Evolutionary conservation across 2,797 vertebrate genomes (phyloP).

Genomic region (Garrulus glandarius): DNA sequence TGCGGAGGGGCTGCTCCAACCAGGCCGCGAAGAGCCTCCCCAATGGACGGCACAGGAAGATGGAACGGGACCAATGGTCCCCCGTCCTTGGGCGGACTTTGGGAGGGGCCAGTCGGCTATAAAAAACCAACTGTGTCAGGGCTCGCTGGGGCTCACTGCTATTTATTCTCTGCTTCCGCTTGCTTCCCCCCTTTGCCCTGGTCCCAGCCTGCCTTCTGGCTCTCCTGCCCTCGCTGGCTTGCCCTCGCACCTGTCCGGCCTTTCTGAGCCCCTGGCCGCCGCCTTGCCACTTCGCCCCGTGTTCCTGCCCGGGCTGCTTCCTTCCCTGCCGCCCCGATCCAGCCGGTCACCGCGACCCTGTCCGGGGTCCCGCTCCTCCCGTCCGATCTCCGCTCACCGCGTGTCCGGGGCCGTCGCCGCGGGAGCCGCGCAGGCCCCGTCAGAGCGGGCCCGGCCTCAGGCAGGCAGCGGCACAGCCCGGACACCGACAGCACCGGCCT

Average conservation of each 20-base stretch:
- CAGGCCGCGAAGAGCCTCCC: fast-evolving
- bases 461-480: neutral
- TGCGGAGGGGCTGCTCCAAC: neutral
- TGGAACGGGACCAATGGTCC: neutral
- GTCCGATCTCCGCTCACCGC: neutral
- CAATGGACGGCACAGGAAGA: neutral
- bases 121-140: neutral
- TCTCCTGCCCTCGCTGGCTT: neutral
- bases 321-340: too few relatives aligned
- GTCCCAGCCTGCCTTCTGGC: neutral
- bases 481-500: neutral
- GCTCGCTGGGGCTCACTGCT: too few relatives aligned
- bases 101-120: neutral
- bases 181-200: neutral
- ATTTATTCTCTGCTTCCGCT: neutral
- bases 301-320: neutral
- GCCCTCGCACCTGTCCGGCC: neutral
- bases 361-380: too few relatives aligned
- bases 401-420: too few relatives aligned
- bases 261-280: neutral
- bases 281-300: neutral
- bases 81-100: neutral
- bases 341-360: neutral
- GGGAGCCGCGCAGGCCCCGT: neutral
- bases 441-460: neutral